Evolutionary conservation across 2,113 vertebrate genomes (phyloP).

Genomic region (Psettodes erumei): DNA sequence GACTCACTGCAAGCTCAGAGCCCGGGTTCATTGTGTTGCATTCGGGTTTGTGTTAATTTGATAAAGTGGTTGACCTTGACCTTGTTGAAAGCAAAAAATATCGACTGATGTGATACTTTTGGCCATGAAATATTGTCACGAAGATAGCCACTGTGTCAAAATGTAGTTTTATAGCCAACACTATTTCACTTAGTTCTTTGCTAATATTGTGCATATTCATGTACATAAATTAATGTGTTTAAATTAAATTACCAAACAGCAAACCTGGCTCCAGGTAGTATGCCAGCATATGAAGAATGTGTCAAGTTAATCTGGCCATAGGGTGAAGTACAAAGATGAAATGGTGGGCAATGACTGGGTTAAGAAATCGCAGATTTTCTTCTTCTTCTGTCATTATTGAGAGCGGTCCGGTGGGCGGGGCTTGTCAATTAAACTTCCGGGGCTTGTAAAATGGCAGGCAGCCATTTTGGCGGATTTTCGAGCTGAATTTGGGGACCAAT

Average conservation of each 20-base stretch:
- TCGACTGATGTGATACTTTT: neutral
- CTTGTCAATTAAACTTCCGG: constrained; percentile 21
- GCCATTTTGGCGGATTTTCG: neutral
- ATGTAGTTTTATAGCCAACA: too few species aligned
- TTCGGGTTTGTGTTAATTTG: neutral
- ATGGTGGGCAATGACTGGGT: too few species aligned
- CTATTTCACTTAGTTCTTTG: neutral
- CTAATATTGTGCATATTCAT: neutral
- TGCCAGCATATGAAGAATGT: too few species aligned
- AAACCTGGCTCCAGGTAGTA: too few species aligned
- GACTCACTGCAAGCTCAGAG: too few species aligned
- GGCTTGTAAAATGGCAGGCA: too few species aligned
- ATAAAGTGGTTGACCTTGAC: neutral
- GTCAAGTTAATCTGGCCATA: too few species aligned
- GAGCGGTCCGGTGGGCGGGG: constrained; percentile 18
- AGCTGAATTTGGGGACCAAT: neutral
- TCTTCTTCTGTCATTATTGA: neutral
- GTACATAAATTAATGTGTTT: too few species aligned
- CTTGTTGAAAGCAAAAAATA: neutral
- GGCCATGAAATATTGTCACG: neutral
- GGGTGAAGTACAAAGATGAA: too few species aligned
- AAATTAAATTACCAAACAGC: neutral
- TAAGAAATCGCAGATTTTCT: too few species aligned
- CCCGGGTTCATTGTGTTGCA: neutral
- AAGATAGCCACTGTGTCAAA: neutral